Percentiles rank a stretch among this genome's conserved stretches.
Evolutionary conservation across 2,113 vertebrate species (phyloP).

Genomic region (Corapipo altera): DNA sequence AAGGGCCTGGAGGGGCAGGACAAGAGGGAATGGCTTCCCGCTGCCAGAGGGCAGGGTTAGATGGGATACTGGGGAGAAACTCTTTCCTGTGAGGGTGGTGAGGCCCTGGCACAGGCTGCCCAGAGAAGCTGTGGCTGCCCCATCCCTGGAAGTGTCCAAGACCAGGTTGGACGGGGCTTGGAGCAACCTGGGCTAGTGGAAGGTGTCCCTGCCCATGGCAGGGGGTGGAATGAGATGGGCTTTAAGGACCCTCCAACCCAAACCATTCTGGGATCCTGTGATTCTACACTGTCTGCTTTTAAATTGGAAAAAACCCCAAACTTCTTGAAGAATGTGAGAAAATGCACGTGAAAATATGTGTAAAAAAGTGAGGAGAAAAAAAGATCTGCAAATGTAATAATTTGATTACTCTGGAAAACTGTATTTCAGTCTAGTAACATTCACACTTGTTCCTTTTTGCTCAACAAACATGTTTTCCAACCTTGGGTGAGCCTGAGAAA

Average conservation of each 20-base stretch:
- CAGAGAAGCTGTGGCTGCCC: neutral
- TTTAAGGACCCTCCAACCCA: neutral
- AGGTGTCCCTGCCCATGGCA: neutral
- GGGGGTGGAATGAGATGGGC: fast-evolving
- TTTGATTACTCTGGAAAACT: neutral
- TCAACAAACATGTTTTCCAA: neutral
- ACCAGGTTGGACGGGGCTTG: fast-evolving
- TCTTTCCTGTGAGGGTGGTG: neutral
- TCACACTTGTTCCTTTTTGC: neutral
- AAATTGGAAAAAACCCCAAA: neutral
- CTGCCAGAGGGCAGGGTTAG: fast-evolving
- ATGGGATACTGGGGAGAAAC: neutral
- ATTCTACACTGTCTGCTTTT: neutral
- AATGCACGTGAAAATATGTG: fast-evolving
- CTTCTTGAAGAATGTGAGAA: neutral
- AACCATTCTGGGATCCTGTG: neutral
- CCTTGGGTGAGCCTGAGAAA: neutral
- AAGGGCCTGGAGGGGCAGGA: fast-evolving
- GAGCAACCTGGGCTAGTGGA: fast-evolving
- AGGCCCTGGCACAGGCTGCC: neutral
- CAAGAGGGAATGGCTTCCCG: neutral
- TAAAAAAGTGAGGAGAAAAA: neutral
- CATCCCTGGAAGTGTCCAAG: neutral
- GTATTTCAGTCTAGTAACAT: neutral
- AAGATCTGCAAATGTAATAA: neutral